Conservation (phyloP, 2,113 vertebrate species). For the Vicugna pacos region DNA sequence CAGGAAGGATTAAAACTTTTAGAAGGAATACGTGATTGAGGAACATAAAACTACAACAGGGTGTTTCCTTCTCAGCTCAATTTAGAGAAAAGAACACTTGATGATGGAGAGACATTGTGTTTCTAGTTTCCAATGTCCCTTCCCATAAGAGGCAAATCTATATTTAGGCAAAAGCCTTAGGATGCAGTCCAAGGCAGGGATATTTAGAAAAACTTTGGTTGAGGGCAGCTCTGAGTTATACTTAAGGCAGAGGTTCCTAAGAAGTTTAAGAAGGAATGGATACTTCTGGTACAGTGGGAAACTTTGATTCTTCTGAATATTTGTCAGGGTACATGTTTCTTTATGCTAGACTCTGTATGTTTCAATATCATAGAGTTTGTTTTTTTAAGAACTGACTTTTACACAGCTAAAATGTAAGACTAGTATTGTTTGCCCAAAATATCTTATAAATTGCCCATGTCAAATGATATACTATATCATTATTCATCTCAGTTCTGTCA, state of each 20-base stretch:
- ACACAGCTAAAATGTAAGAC: background rate
- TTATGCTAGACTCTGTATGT: background rate
- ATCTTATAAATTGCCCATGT: background rate
- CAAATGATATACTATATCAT: background rate
- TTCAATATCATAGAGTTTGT: background rate
- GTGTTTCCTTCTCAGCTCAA: background rate
- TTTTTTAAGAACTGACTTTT: background rate
- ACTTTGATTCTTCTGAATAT: conserved; percentile 5
- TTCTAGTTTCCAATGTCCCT: background rate
- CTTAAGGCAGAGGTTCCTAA: background rate
- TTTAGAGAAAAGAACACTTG: background rate
- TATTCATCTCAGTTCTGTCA: background rate
- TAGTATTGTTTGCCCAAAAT: background rate
- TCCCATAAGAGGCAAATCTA: background rate
- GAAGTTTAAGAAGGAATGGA: background rate
- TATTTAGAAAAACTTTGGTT: background rate
- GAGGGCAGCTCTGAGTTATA: background rate
- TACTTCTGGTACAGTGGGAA: background rate
- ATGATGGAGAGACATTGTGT: background rate
- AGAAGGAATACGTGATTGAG: background rate
- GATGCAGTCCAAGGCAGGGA: background rate
- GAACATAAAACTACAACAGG: background rate
- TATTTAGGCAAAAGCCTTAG: background rate
- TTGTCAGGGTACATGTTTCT: background rate
- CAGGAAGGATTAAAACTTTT: background rate